phyloP scores from a whole-genome alignment of 2,888 invertebrate species.

The Drosophila recens region DNA sequence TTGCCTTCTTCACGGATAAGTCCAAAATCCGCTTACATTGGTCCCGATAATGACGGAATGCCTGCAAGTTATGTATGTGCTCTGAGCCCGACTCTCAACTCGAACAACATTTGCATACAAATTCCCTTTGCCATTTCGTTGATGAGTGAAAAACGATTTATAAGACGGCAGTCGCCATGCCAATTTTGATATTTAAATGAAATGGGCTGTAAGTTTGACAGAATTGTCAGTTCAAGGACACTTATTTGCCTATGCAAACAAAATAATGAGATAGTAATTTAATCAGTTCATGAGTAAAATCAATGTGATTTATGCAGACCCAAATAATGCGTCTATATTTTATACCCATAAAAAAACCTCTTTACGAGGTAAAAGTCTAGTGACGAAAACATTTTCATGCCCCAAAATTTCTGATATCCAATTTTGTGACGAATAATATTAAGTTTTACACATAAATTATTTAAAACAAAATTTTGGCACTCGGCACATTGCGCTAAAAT shows the following conservation, averaged over 20 bases:
- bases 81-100: background rate
- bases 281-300: background rate
- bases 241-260: background rate
- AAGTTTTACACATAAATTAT: too few relatives aligned
- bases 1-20: background rate
- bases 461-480: too few relatives aligned
- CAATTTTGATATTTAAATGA: background rate
- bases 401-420: too few relatives aligned
- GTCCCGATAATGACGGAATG: slow-evolving; percentile 2
- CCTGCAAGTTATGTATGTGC: slow-evolving; percentile 12
- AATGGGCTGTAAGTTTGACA: background rate
- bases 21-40: slow-evolving; percentile 11
- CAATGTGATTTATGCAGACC: background rate
- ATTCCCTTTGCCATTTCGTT: background rate
- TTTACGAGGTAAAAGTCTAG: too few relatives aligned
- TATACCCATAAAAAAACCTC: too few relatives aligned
- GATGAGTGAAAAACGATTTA: slow-evolving; percentile 5
- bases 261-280: background rate
- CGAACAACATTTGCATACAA: slow-evolving; percentile 6
- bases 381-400: too few relatives aligned
- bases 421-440: too few relatives aligned
- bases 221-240: slow-evolving; percentile 1
- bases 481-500: too few relatives aligned
- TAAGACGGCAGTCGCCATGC: slow-evolving; percentile 5
- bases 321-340: background rate